Evolutionary conservation across 2,888 invertebrate species (phyloP).

Genomic region (Cantharis lateralis): DNA sequence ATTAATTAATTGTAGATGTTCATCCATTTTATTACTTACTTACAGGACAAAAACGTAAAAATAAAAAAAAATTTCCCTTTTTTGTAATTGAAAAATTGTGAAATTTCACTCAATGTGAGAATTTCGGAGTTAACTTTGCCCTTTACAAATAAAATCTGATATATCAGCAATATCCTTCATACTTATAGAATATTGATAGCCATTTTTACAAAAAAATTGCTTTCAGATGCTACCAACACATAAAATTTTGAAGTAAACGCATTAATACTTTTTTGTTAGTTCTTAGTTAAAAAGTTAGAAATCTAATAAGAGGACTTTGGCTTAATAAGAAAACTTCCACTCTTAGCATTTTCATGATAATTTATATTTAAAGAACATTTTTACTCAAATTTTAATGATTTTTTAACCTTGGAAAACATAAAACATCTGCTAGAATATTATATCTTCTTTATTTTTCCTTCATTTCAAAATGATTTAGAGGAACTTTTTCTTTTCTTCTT

Average conservation of each 20-base stretch:
- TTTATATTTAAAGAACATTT: not conserved
- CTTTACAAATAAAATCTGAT: constrained; percentile 5
- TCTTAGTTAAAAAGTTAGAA: not conserved
- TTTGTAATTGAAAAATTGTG: not conserved
- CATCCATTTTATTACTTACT: not conserved
- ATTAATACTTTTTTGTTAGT: not conserved
- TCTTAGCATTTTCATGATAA: not conserved
- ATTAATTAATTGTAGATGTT: not conserved
- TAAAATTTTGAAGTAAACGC: not conserved
- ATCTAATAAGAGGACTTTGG: not conserved
- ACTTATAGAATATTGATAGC: constrained; percentile 15
- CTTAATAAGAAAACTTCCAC: not conserved
- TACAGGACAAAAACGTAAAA: not conserved
- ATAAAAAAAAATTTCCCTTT: not conserved
- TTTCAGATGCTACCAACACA: constrained; percentile 2
- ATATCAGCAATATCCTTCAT: not conserved
- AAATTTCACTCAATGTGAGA: not conserved
- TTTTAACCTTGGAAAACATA: not conserved
- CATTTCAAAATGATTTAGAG: not conserved
- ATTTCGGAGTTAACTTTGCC: constrained; percentile 2
- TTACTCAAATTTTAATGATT: not conserved
- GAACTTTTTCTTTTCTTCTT: not conserved
- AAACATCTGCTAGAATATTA: not conserved
- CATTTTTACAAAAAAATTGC: constrained; percentile 5
- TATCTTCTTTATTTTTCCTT: not conserved